Evolutionary conservation across 2,888 invertebrate genomes (phyloP).

Genomic region (Patella ulyssiponensis): DNA sequence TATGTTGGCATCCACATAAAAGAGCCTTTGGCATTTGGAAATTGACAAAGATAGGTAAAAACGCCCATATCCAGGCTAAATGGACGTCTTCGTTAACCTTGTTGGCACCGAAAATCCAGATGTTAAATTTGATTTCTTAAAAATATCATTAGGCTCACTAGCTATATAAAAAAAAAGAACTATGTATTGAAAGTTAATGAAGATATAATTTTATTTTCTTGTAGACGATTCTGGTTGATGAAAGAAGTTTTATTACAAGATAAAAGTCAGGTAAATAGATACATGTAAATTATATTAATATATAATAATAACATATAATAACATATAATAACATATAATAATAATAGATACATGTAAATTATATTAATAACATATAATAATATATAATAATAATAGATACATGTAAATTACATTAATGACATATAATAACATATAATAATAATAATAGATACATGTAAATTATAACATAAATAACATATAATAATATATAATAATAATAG

Average conservation of each 20-base stretch:
- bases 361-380: neutral
- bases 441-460: conserved; percentile 3
- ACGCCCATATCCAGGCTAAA: too few relatives aligned
- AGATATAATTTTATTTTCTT: conserved; percentile 39
- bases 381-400: neutral
- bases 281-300: neutral
- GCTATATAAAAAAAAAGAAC: too few relatives aligned
- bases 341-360: neutral
- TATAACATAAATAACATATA: too few relatives aligned
- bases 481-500: neutral
- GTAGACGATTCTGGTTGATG: conserved; percentile 82
- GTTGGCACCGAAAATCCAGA: too few relatives aligned
- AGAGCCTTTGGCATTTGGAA: too few relatives aligned
- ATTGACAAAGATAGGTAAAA: too few relatives aligned
- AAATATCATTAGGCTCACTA: too few relatives aligned
- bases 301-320: neutral
- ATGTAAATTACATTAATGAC: neutral
- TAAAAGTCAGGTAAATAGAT: conserved; percentile 48
- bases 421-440: neutral
- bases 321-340: too few relatives aligned
- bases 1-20: too few relatives aligned
- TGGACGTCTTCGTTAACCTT: too few relatives aligned
- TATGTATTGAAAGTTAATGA: too few relatives aligned
- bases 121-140: too few relatives aligned
- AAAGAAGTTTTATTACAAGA: conserved; percentile 69